Conservation (phyloP, 2,113 vertebrate species). For the Ceyx cyanopectus region DNA sequence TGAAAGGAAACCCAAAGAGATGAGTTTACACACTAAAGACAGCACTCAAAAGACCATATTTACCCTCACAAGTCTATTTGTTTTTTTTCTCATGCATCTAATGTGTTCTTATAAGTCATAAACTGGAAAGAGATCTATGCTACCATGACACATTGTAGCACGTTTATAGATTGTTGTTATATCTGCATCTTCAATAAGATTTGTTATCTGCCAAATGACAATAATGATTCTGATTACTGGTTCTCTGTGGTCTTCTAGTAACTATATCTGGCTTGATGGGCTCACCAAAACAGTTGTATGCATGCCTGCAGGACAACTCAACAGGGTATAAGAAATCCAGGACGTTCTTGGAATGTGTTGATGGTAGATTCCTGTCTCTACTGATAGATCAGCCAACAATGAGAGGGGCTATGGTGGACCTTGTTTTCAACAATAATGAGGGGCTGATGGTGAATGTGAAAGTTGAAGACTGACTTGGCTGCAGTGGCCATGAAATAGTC, state of each 20-base stretch:
- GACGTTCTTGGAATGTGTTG: background rate
- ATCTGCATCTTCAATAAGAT: background rate
- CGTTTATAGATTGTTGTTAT: background rate
- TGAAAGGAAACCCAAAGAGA: background rate
- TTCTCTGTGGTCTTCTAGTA: background rate
- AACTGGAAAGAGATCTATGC: background rate
- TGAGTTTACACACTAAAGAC: fast-evolving
- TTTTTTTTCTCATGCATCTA: background rate
- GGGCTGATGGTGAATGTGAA: background rate
- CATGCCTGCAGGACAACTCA: background rate
- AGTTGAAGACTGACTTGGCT: background rate
- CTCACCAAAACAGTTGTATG: background rate
- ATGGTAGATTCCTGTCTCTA: background rate
- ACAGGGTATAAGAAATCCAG: background rate
- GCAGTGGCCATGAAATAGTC: background rate
- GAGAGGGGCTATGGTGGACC: background rate
- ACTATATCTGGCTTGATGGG: background rate
- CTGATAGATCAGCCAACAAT: background rate
- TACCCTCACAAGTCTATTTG: background rate
- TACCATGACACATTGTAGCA: background rate
- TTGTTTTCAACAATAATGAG: background rate
- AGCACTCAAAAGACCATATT: fast-evolving
- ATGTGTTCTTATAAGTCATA: background rate
- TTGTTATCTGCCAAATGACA: background rate
- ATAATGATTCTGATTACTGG: background rate